Conservation (phyloP, 2,113 vertebrate genomes). For the Ciconia stormi region DNA sequence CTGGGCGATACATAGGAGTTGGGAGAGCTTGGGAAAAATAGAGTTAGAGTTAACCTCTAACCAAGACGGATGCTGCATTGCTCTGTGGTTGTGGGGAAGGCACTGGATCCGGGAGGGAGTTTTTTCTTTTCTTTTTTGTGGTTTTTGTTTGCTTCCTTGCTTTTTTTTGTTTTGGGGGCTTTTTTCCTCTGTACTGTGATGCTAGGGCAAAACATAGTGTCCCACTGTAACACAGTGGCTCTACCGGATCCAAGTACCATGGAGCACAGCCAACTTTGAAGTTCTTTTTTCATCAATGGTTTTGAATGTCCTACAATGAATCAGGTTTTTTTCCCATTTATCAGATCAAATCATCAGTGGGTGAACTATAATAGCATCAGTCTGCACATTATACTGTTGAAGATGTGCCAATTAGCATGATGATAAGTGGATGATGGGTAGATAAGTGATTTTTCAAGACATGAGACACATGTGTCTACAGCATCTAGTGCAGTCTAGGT, state of each 20-base stretch:
- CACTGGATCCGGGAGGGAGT: not conserved
- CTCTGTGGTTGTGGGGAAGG: not conserved
- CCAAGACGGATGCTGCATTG: fast-evolving
- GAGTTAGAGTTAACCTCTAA: no score
- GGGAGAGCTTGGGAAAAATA: not conserved
- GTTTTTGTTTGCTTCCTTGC: not conserved
- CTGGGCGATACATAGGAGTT: fast-evolving
- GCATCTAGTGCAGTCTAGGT: not conserved
- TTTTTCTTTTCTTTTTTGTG: no score
- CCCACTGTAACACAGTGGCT: fast-evolving
- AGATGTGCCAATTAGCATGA: not conserved
- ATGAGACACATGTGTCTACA: not conserved
- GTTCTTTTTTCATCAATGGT: not conserved
- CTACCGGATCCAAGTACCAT: not conserved
- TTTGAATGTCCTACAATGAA: not conserved
- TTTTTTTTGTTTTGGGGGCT: not conserved
- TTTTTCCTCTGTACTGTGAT: not conserved
- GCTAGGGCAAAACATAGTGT: not conserved
- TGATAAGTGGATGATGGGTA: not conserved
- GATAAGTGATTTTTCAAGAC: not conserved
- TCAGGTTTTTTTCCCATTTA: not conserved
- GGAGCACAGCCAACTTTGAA: not conserved
- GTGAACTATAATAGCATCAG: not conserved
- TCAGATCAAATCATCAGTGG: not conserved
- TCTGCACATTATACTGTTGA: not conserved